Base-by-base conservation (phyloP, 30 jellyfish, hydroid and myxozoan species). In the Morbakka virulenta region DNA sequence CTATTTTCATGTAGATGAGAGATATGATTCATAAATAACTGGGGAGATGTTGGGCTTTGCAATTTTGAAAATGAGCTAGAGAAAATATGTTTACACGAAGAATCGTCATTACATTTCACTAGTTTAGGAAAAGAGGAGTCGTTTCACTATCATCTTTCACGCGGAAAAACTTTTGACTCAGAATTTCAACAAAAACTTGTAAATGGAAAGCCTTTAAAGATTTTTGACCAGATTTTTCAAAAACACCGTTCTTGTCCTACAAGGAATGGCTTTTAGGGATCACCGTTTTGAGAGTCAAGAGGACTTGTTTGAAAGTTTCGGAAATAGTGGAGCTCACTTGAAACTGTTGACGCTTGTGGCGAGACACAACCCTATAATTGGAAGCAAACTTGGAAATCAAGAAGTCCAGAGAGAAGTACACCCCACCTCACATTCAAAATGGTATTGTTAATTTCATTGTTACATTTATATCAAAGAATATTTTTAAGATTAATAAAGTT, bases 381-480 rank as follows among this genome's bases (percentile, higher is more conserved):
- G 86, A 41, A 2, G 86, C 86, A 27, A 75, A 74, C 35, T 51
- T 74, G 17, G 23, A 50, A 74, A 74, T 75, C 86, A 74, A 74
- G 86, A 50, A 74, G 86, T 74, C 86, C 9, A 30, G 63, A n/a
- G 86, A 67, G 53, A 51, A 74, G 70, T 76, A 76, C 79, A 76
- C 70, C 49, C 64, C 79, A 21, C 87, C 79, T 33, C 87, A 61
- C 67, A 76, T 76, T 28, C 87, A 76, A 62, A 76, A 76, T 47
- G 79, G 41, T 27, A 47, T 76, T 25, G 49, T 76, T 30, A 57
- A 72, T 72, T 26, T 73, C 23, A 72, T 72, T 14, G 25, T 73
- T 52, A 72, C 84, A 47, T 72, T 72, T 3, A 72, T 72, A 6
- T 73, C 27, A 47, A 6, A 48, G 17, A 28, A 72, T 14, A 72